Conservation (phyloP, 2,797 vertebrate species). For the Nothura maculosa region DNA sequence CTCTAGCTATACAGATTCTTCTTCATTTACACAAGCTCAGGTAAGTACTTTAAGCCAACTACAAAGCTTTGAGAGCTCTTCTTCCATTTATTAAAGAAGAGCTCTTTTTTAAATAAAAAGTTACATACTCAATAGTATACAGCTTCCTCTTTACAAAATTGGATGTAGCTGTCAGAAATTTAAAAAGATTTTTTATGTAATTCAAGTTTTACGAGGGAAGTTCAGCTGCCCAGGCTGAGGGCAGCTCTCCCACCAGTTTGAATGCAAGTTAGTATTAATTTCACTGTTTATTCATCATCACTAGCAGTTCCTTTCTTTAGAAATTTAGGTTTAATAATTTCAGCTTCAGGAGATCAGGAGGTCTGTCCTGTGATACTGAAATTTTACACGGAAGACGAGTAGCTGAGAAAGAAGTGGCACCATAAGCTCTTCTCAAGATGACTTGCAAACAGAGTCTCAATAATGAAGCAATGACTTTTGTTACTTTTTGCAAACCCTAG, state of each 20-base stretch:
- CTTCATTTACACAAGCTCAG: neutral
- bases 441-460: neutral
- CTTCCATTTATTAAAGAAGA: neutral
- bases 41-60: neutral
- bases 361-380: neutral
- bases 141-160: neutral
- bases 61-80: neutral
- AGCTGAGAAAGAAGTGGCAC: neutral
- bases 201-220: neutral
- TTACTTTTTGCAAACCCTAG: neutral
- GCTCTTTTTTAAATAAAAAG: neutral
- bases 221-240: neutral
- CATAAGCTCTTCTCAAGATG: neutral
- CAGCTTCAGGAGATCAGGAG: accelerated
- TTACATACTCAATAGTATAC: neutral
- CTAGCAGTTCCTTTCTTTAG: neutral
- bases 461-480: neutral
- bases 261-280: neutral
- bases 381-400: neutral
- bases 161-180: neutral
- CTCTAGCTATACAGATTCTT: neutral
- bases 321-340: neutral
- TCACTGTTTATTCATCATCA: neutral
- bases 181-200: neutral
- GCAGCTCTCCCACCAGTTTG: neutral